Base-by-base conservation (phyloP, 2,113 vertebrate genomes). In the Excalfactoria chinensis region DNA sequence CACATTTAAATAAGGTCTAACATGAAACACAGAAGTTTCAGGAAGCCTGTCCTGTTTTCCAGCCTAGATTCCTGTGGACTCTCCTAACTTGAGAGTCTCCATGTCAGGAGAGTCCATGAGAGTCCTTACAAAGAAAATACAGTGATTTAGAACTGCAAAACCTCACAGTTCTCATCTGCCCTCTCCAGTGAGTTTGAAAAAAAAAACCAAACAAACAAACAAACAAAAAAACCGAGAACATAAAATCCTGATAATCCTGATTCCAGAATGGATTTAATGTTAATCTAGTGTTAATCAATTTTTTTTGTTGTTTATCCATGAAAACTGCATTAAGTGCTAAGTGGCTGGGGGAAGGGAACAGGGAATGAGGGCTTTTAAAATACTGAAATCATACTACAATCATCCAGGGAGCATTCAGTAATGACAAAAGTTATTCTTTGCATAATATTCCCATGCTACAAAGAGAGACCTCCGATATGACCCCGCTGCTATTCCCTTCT, bases 401-500 rank as follows among this genome's bases (percentile, higher is more conserved):
- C 2, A 49, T 58, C 34, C 8, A 73, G n/a, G 6, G 48, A 92
- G 43, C 30, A 40, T 91, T 64, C 82, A 78, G 30, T 70, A 91
- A 90, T 46, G 62, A 74, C 89, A 37, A 55, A 93, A 93, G 66
- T 58, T 14, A 43, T 74, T 89, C 30, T 95, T 90, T 93, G 83
- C 58, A 80, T 88, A 89, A 87, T 81, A 95, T 90, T 87, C 21
- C 32, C 51, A n/a, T 75, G 40, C 51, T 78, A 79, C 84, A 91
- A 97, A 97, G 83, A 46, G 11, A 86, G 68, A 79, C 66, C 84
- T 84, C 56, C 21, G 6, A 37, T 80, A 55, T 91, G 90, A 89
- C 58, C 70, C 25, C 18, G 19, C 32, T 11, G 40, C 72, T 71
- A 58, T 71, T 64, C 74, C 48, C 35, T 8, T 46, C 91, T 41